Base-by-base conservation (phyloP, 2,113 vertebrate species). In the Psilopogon haemacephalus region DNA sequence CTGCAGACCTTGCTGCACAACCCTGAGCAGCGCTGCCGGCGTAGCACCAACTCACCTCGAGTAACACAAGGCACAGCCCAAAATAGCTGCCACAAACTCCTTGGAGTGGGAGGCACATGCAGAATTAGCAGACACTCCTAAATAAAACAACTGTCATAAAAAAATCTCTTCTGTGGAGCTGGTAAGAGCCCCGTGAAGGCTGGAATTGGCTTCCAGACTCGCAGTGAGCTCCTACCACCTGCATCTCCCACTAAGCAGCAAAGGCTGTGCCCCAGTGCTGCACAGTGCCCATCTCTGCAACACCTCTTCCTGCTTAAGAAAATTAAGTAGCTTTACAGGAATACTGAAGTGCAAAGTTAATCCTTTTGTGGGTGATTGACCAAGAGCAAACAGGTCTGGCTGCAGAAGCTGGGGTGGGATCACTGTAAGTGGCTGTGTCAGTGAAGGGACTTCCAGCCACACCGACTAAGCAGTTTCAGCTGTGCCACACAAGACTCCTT, bases 301-400 rank as follows among this genome's bases (percentile, higher is more conserved):
- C 77, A 44, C 30, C 56, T 81, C 88, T 52, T 73, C 58, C 88
- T 69, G 38, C 89, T 59, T 84, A 75, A 95, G 77, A 77, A 55
- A 42, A 8, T 3, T 15, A 50, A 26, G 30, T 35, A 74, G 11
- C 54, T 81, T 76, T 67, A 86, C 28, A 84, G 73, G 26, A 83
- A 90, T 76, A 76, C 82, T 88, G 90, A 95, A 93, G 89, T 76
- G 83, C 86, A 44, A 95, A 95, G 52, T 91, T 94, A 95, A 90
- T 86, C 83, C 74, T 93, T 78, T 89, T 86, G 55, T 64, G 92
- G 82, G 40, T 33, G 37, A 95, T 67, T 90, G 95, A 90, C 94
- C 85, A 95, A 96, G 94, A 84, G 50, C 27, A 80, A 74, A 58
- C 48, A 63, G 28, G 30, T 56, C 33, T 38, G n/a, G 23, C 13